Percentiles rank a stretch among this genome's conserved stretches.
phyloP scores from a whole-genome alignment of 2,113 vertebrate genomes.

The Tragulus kanchil region DNA sequence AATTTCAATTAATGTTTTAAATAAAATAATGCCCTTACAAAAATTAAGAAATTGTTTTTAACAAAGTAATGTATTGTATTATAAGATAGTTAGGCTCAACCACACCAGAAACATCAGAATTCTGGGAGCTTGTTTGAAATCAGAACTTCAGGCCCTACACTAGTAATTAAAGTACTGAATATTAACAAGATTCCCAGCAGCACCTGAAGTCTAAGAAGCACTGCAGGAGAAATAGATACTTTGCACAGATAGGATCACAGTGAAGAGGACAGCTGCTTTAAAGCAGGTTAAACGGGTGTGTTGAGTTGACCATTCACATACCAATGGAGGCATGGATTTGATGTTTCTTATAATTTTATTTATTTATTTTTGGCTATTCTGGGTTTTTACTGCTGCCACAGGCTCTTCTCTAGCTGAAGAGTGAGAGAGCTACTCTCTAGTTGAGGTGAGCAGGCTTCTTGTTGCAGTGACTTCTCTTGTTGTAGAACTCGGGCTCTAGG shows the following conservation, averaged over 20 bases:
- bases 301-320: constrained; percentile 3
- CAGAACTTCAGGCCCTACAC: neutral
- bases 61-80: neutral
- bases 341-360: too few species aligned
- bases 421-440: too few species aligned
- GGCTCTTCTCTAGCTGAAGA: too few species aligned
- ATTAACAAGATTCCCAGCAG: constrained; percentile 12
- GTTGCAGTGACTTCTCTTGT: too few species aligned
- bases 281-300: neutral
- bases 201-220: neutral
- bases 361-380: too few species aligned
- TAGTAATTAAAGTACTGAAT: neutral
- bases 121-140: constrained; percentile 5
- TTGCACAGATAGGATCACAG: neutral
- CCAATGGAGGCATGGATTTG: neutral
- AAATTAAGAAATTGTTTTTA: constrained; percentile 2
- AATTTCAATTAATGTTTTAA: constrained; percentile 13
- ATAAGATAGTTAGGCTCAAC: neutral
- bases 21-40: neutral
- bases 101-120: neutral
- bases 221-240: neutral
- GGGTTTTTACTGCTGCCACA: too few species aligned
- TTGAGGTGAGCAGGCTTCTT: too few species aligned
- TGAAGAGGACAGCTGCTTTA: neutral
- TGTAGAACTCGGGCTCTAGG: too few species aligned